phyloP scores from a whole-genome alignment of 2,797 vertebrate genomes.

The Myotis vivesi region DNA sequence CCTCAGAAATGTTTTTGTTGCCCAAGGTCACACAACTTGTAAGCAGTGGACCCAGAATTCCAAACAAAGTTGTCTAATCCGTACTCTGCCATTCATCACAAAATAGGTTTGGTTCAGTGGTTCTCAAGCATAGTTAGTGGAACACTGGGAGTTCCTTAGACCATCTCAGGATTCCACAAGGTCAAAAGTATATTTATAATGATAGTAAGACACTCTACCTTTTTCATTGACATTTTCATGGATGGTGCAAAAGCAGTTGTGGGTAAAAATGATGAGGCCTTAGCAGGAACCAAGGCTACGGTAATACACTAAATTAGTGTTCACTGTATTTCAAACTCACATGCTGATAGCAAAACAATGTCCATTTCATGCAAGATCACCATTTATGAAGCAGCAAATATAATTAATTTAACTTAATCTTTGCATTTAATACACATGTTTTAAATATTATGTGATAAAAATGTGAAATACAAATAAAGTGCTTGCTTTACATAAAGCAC shows the following conservation, averaged over 20 bases:
- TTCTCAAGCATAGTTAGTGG: neutral
- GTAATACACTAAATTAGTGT: neutral
- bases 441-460: neutral
- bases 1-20: neutral
- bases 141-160: neutral
- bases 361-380: neutral
- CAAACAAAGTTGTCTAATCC: neutral
- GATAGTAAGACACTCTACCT: neutral
- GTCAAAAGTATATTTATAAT: neutral
- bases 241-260: neutral
- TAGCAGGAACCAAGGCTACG: neutral
- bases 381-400: neutral
- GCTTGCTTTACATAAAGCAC: neutral
- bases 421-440: neutral
- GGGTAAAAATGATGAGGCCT: neutral
- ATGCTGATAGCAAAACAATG: neutral
- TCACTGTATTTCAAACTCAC: neutral
- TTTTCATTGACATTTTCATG: neutral
- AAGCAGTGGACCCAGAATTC: neutral
- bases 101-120: neutral
- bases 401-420: neutral
- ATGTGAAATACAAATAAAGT: neutral
- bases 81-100: neutral
- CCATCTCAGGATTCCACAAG: neutral
- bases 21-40: neutral